A percentile compares a stretch with the other conserved stretches of the same genome.
Conservation (phyloP, 1,140 invertebrate genomes). For the Drosophila orosa region DNA sequence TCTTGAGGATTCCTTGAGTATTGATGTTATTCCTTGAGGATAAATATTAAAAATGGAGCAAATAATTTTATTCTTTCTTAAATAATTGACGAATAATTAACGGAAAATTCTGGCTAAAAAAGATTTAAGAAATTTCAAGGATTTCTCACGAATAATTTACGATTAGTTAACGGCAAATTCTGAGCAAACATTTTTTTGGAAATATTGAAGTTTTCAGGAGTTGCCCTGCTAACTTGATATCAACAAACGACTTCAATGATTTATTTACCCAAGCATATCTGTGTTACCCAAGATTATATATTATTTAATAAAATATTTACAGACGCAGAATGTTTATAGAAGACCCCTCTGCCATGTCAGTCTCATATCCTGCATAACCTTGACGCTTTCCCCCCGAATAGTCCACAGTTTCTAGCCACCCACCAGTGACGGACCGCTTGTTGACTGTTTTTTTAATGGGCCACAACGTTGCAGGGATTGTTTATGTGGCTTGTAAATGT, state of each 20-base stretch:
- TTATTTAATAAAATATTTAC: neutral
- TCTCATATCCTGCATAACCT: conserved; percentile 4
- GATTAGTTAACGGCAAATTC: no score
- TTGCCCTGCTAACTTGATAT: no score
- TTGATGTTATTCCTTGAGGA: no score
- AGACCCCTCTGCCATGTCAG: neutral
- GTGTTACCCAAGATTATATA: neutral
- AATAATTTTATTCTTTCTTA: no score
- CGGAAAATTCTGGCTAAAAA: no score
- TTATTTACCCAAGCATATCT: neutral
- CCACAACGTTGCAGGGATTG: conserved; percentile 30
- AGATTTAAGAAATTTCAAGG: no score
- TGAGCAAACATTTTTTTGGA: no score
- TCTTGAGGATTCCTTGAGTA: no score
- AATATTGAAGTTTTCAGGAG: no score
- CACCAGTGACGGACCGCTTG: neutral
- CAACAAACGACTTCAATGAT: neutral
- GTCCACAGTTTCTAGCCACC: neutral
- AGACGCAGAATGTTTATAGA: neutral
- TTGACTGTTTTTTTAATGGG: conserved; percentile 53
- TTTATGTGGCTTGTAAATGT: conserved; percentile 54
- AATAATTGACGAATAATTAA: no score
- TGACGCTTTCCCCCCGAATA: neutral
- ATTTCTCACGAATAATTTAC: no score
- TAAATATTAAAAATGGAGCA: no score